A percentile compares a stretch with the other conserved stretches of the same genome.
Conservation (phyloP, 2,888 invertebrate species). For the Pristionchus japonicus region DNA sequence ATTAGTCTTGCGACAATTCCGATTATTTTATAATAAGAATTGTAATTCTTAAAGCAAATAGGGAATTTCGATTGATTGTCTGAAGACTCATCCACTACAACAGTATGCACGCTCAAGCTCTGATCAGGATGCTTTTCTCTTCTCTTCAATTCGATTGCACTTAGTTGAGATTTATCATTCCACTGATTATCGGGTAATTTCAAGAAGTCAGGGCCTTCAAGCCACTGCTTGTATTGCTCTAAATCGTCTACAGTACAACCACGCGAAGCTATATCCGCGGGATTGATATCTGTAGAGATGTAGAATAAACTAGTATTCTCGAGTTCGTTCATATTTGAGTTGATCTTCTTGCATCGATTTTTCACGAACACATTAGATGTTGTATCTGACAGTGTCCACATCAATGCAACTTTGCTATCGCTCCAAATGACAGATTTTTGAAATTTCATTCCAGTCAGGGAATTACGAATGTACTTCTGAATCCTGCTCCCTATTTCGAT, state of each 20-base stretch:
- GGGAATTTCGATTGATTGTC: background rate
- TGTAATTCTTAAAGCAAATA: background rate
- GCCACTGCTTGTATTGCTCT: slow-evolving; percentile 52
- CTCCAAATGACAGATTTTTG: background rate
- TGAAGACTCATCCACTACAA: background rate
- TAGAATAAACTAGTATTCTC: slow-evolving; percentile 52
- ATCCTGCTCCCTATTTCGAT: background rate
- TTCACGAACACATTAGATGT: slow-evolving; percentile 47
- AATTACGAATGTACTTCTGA: background rate
- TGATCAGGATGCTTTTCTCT: background rate
- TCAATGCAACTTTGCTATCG: background rate
- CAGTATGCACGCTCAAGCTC: background rate
- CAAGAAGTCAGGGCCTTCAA: slow-evolving; percentile 59
- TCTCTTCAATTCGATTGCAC: background rate
- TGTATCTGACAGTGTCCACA: background rate
- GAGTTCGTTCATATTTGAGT: slow-evolving; percentile 30
- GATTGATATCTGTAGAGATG: slow-evolving; percentile 56
- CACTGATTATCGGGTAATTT: background rate
- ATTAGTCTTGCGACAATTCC: background rate
- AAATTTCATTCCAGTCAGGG: background rate
- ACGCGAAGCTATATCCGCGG: slow-evolving; percentile 60
- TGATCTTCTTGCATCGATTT: slow-evolving; percentile 54
- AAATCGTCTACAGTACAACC: slow-evolving; percentile 55
- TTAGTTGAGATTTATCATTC: background rate
- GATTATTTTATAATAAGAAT: background rate